Evolutionary conservation across 2,113 vertebrate genomes (phyloP).

Genomic region (Entelurus aequoreus): DNA sequence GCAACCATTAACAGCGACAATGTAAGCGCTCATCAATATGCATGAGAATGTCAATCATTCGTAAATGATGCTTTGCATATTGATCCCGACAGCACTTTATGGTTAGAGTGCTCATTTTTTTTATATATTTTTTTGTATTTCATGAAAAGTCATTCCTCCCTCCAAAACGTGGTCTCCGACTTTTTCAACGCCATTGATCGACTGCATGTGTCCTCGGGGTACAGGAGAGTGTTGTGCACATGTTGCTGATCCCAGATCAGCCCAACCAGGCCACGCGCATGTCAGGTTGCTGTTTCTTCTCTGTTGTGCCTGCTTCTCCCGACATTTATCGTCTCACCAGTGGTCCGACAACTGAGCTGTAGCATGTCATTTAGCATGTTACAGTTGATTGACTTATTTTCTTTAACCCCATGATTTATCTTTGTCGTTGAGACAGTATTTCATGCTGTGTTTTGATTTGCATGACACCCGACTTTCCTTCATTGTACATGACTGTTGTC

Average conservation of each 20-base stretch:
- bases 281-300: slow-evolving; percentile 56
- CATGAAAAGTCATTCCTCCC: slow-evolving; percentile 43
- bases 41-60: slow-evolving; percentile 25
- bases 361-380: slow-evolving; percentile 62
- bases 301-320: slow-evolving; percentile 55
- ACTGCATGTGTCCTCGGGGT: slow-evolving; percentile 45
- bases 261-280: slow-evolving; percentile 57
- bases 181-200: slow-evolving; percentile 24
- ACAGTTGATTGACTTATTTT: slow-evolving; percentile 40
- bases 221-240: slow-evolving; percentile 19
- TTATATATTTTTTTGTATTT: slow-evolving; percentile 30
- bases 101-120: slow-evolving; percentile 43
- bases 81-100: slow-evolving; percentile 33
- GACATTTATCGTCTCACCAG: slow-evolving; percentile 41
- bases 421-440: slow-evolving; percentile 37
- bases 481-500: slow-evolving; percentile 75
- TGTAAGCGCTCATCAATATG: slow-evolving; percentile 9
- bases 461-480: slow-evolving; percentile 58
- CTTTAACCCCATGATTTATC: slow-evolving; percentile 25
- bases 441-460: slow-evolving; percentile 52
- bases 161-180: slow-evolving; percentile 11
- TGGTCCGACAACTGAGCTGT: slow-evolving; percentile 49
- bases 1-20: slow-evolving; percentile 3
- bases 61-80: slow-evolving; percentile 28
- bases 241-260: slow-evolving; percentile 37